phyloP scores from a whole-genome alignment of 2,113 vertebrate species.

The Anser brachyrhynchus region DNA sequence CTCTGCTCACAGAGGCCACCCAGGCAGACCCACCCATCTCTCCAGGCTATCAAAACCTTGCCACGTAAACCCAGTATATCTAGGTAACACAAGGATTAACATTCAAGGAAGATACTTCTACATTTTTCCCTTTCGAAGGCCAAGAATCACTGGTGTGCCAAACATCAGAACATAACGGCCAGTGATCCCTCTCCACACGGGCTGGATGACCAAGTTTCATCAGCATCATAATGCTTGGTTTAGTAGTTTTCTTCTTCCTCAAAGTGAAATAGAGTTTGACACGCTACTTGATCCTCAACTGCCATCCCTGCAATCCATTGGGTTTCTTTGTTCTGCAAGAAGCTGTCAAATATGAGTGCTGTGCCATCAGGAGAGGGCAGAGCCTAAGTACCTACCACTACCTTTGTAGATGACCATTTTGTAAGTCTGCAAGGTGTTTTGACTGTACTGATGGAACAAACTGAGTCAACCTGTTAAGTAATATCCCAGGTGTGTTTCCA shows the following conservation, averaged over 20 bases:
- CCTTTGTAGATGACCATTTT: background rate
- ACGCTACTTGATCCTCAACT: background rate
- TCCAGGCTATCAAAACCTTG: background rate
- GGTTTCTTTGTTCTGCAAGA: background rate
- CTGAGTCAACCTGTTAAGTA: background rate
- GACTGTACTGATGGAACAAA: background rate
- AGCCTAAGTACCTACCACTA: rapidly evolving
- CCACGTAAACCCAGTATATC: background rate
- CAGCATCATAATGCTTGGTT: background rate
- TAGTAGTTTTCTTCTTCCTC: background rate
- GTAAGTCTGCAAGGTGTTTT: background rate
- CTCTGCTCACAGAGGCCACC: background rate
- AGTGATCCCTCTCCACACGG: background rate
- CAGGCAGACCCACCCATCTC: background rate
- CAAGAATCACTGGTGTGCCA: background rate
- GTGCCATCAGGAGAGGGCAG: background rate
- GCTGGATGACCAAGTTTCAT: background rate
- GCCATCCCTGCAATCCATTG: background rate
- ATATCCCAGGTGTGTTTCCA: background rate
- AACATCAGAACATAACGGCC: rapidly evolving
- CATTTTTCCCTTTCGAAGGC: background rate
- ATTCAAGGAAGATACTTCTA: constrained; percentile 2
- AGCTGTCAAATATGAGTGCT: background rate
- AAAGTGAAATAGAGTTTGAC: background rate
- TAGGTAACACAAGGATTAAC: background rate